Base-by-base conservation (phyloP, 1,140 invertebrate genomes). In the Proales similis region DNA sequence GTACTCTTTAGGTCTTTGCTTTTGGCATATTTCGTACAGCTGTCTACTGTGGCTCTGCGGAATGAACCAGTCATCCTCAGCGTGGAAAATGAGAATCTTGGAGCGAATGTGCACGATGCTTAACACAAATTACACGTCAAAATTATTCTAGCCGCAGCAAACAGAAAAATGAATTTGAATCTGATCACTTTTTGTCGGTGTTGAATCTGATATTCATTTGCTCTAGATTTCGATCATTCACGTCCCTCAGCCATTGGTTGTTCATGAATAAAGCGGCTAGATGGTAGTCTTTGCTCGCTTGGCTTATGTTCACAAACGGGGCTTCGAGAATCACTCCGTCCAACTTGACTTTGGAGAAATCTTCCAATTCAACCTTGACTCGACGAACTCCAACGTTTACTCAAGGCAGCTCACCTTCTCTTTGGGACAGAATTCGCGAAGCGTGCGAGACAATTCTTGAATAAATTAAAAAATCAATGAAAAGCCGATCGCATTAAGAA, bases 291-390 rank as follows among this genome's bases (percentile, higher is more conserved):
- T 42, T 57, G 19, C 36, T 42, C 14, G 57, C 57, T 61, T 61
- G 57, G 27, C 39, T 45, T 19, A 61, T 61, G 19, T 61, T 61
- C 14, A 20, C 24, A 46, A 61, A 61, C 14, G 57, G 57, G 0
- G 57, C 57, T 46, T 61, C 57, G n/a, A 61, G 36, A n/a, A 61
- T 11, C 20, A 61, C 39, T 26, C 57, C 57, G 47, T 29, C 27
- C n/a, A 39, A 19, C n/a, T 39, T 39, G n/a, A n/a, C n/a, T n/a
- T n/a, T n/a, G n/a, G n/a, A n/a, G n/a, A n/a, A n/a, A n/a, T n/a
- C n/a, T n/a, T n/a, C n/a, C n/a, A n/a, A n/a, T n/a, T n/a, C n/a
- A n/a, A n/a, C n/a, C n/a, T n/a, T n/a, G n/a, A n/a, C n/a, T n/a
- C n/a, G n/a, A n/a, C n/a, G n/a, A n/a, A n/a, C n/a, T n/a, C n/a